These are phyloP conservation scores for Bolborhynchus lineola DNA, from an alignment of 2,113 vertebrate species.

Conservation along the genomic window DNA sequence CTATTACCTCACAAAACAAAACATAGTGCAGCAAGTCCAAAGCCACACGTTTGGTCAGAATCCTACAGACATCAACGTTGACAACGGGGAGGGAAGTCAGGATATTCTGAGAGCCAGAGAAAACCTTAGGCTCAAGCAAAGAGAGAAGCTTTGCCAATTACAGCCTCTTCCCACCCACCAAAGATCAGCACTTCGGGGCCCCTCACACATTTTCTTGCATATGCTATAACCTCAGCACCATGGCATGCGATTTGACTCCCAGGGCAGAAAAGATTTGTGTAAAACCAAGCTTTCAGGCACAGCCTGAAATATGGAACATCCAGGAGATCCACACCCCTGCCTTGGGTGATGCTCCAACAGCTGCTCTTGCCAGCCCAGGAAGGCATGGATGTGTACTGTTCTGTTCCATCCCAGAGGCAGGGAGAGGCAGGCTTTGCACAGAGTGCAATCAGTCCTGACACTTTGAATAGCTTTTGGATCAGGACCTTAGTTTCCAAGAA, in stretches of 20 bases:
- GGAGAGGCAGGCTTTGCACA: neutral
- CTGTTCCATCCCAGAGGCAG: neutral
- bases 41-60: neutral
- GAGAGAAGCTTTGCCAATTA: neutral
- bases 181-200: neutral
- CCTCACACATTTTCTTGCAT: neutral
- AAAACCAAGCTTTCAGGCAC: neutral
- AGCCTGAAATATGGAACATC: fast-evolving
- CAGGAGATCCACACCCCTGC: neutral
- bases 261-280: fast-evolving
- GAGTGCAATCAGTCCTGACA: neutral
- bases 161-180: neutral
- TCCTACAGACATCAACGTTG: neutral
- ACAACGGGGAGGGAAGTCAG: neutral
- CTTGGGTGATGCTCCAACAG: neutral
- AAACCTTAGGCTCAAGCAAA: neutral
- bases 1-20: neutral
- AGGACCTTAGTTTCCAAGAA: neutral
- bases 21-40: neutral
- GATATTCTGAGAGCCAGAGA: neutral
- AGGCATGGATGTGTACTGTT: neutral
- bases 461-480: neutral
- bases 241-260: neutral
- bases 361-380: neutral
- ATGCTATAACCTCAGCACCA: neutral